Conservation (phyloP, 1,140 invertebrate species). For the Nephotettix cincticeps region DNA sequence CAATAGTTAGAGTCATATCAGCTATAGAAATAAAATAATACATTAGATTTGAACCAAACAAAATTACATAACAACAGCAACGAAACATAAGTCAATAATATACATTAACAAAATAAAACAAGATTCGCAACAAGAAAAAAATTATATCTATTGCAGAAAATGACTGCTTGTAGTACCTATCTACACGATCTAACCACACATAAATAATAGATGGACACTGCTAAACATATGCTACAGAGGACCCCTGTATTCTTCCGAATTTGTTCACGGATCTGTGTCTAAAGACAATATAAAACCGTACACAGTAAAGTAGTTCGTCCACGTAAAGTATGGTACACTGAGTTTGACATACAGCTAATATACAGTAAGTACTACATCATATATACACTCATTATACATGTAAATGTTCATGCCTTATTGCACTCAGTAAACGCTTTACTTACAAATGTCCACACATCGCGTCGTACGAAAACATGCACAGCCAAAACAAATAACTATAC, state of each 20-base stretch:
- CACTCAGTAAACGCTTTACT: not conserved
- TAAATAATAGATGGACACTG: not conserved
- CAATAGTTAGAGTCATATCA: too few species aligned
- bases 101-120: not conserved
- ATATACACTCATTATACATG: not conserved
- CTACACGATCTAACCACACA: slow-evolving; percentile 12
- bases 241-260: slow-evolving; percentile 28
- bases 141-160: not conserved
- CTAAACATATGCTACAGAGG: not conserved
- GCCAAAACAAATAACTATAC: not conserved
- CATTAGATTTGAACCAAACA: too few species aligned
- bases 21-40: too few species aligned
- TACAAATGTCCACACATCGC: not conserved
- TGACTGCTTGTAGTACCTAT: not conserved
- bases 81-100: not conserved
- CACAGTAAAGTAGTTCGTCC: not conserved
- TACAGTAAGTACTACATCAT: not conserved
- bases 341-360: not conserved
- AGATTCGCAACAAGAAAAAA: not conserved
- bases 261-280: not conserved
- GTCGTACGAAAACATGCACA: not conserved
- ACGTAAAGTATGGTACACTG: not conserved
- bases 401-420: not conserved
- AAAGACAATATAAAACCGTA: not conserved
- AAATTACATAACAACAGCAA: not conserved